Conservation (phyloP, 2,888 invertebrate species). For the Mactromeris polynyma region DNA sequence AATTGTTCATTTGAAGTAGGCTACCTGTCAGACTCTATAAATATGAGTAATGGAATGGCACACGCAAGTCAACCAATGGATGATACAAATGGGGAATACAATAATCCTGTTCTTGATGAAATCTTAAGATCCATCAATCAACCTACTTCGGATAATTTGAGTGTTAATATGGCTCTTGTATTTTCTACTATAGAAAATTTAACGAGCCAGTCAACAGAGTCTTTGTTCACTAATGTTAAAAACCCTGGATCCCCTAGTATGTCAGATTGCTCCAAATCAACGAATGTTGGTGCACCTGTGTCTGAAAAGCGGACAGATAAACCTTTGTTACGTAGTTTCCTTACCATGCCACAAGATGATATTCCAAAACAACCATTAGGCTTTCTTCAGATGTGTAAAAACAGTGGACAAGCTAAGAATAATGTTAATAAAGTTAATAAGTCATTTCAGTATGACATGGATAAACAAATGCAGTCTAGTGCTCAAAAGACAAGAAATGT, state of each 20-base stretch:
- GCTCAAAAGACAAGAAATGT: conserved; percentile 20
- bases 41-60: neutral
- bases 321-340: conserved; percentile 60
- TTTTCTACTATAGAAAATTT: conserved; percentile 61
- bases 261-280: neutral
- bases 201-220: conserved; percentile 28
- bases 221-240: conserved; percentile 41
- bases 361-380: conserved; percentile 58
- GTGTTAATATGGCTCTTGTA: conserved; percentile 50
- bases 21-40: neutral
- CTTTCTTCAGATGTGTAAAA: conserved; percentile 36
- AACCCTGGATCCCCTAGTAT: conserved; percentile 26
- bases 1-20: conserved; percentile 44
- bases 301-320: conserved; percentile 34
- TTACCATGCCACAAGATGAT: conserved; percentile 63
- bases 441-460: neutral
- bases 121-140: conserved; percentile 49
- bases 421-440: neutral
- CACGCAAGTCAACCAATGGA: conserved; percentile 26
- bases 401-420: neutral
- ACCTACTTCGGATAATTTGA: conserved; percentile 40
- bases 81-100: conserved; percentile 18
- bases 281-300: neutral
- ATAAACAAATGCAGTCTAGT: conserved; percentile 31
- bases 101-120: conserved; percentile 53